Base-by-base conservation (phyloP, 2,113 vertebrate species). In the Etia nguti region DNA sequence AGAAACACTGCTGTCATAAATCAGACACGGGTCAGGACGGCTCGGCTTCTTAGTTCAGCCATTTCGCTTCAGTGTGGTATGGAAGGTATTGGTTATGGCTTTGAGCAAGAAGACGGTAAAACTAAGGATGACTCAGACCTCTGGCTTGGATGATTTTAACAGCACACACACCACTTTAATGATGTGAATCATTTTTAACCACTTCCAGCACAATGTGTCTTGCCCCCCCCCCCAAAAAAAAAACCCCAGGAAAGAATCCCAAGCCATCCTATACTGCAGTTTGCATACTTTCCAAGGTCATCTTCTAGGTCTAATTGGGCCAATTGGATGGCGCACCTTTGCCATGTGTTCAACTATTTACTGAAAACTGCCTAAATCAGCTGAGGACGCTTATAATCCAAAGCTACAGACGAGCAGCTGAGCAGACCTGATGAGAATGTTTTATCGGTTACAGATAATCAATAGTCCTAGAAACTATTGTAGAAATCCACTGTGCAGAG, bases 161-260 rank as follows among this genome's bases (percentile, higher is more conserved):
- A 75, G 16, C 43, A 50, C 43, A 75, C 43, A 75, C 68, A 50
- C 70, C 43, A 3, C 52, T 50, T 24, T 50, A 50, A 77, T 50
- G 43, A 31, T 10, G 31, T 16, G 12, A 43, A 48, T 31, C 16
- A 18, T 48, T 75, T 75, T 48, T 73, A 73, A 43, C 65, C 22
- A 46, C 38, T 26, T 46, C 2, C 24, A 73, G 38, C 3, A 73
- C 2, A 70, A 70, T 26, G 5, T 1, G 8, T 70, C 38, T 15
- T 11, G 22, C 12, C 4, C 5, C 2, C 8, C n/a, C 11, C 20
- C 2, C 7, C 1, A 9, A 18, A 31, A 60, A 60, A 34, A 6
- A 34, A 34, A 34, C 29, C 4, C 3, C 5, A 10, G 2, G 1
- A 10, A 2, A 22, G 24, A n/a, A 22, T 0, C 0, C 62, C 20